Conservation (phyloP, 2,888 invertebrate genomes). For the Eristalis arbustorum region DNA sequence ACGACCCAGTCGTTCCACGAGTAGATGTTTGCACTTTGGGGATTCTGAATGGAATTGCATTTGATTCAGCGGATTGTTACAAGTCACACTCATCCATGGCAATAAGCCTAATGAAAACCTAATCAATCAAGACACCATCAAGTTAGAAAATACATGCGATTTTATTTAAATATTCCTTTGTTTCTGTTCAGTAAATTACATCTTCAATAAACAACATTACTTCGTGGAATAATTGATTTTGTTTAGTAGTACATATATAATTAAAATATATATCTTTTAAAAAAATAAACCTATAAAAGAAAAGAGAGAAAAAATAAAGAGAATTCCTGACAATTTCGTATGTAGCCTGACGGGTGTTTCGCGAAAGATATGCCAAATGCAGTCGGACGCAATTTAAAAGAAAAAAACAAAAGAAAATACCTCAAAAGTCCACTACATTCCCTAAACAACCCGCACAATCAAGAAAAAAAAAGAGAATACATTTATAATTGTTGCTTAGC, state of each 20-base stretch:
- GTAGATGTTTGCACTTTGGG: no score
- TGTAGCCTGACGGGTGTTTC: not conserved
- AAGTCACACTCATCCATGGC: no score
- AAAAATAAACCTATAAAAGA: slow-evolving; percentile 25
- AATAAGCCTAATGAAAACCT: no score
- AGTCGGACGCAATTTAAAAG: not conserved
- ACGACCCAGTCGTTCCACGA: no score
- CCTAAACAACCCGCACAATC: not conserved
- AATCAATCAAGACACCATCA: not conserved
- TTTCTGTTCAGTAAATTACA: slow-evolving; percentile 44
- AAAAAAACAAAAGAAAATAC: slow-evolving; percentile 10
- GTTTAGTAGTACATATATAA: slow-evolving; percentile 51
- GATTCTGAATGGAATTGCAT: no score
- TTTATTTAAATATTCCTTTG: slow-evolving; percentile 48
- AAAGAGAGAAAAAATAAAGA: slow-evolving; percentile 1
- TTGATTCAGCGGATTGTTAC: no score
- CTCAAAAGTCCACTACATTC: slow-evolving; percentile 15
- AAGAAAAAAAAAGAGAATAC: not conserved
- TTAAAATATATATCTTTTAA: slow-evolving; percentile 47
- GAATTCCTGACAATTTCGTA: slow-evolving; percentile 8
- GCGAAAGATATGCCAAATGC: slow-evolving; percentile 14
- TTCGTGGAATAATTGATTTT: slow-evolving; percentile 52
- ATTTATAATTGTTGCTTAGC: slow-evolving; percentile 5
- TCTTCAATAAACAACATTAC: slow-evolving; percentile 56
- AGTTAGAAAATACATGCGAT: slow-evolving; percentile 62